Percentiles rank a stretch among this genome's conserved stretches.
These are phyloP conservation scores for Candoia aspera DNA, from an alignment of 2,113 vertebrate genomes.

Conservation along the genomic window DNA sequence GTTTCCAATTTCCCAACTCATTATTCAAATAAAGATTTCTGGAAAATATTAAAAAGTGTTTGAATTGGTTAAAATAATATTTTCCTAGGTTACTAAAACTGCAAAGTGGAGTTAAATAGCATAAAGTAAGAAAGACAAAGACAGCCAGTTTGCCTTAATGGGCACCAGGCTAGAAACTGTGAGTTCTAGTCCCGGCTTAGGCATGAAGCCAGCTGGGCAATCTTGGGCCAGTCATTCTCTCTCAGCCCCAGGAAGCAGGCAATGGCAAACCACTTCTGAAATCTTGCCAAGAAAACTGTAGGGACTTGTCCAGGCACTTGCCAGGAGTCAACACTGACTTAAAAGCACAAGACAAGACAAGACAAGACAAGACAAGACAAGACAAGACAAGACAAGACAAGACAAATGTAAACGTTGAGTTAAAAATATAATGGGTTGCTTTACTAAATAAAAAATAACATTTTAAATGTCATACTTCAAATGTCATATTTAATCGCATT, in stretches of 20 bases:
- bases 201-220: not conserved
- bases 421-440: conserved; percentile 19
- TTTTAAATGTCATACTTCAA: not conserved
- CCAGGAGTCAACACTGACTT: not conserved
- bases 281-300: not conserved
- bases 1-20: not conserved
- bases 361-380: too few species aligned
- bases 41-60: not conserved
- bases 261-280: not conserved
- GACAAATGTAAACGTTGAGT: not conserved
- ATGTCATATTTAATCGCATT: not conserved
- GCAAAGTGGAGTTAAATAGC: conserved; percentile 32
- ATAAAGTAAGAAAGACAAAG: conserved; percentile 22
- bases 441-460: not conserved
- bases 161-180: not conserved
- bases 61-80: conserved; percentile 58
- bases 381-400: too few species aligned
- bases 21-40: not conserved
- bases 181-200: not conserved
- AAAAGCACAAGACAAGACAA: too few species aligned
- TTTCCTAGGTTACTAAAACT: conserved; percentile 49
- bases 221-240: not conserved
- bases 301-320: not conserved
- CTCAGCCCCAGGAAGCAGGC: not conserved
- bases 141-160: not conserved